Percentiles rank a stretch among this genome's conserved stretches.
Evolutionary conservation across 1,140 invertebrate species (phyloP).

Genomic region (Sminthurides bifidus): DNA sequence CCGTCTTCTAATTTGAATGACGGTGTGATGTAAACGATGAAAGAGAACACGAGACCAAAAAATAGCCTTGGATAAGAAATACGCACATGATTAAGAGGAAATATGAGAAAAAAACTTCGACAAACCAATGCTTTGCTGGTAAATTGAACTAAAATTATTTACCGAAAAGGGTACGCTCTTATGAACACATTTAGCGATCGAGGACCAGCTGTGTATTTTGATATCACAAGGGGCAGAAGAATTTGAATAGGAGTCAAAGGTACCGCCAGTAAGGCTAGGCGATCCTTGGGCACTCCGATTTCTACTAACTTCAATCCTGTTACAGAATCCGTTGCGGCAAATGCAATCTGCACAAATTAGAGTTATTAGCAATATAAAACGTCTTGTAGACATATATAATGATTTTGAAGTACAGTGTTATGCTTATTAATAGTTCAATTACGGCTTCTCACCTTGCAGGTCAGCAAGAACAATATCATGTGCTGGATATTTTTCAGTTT

Average conservation of each 20-base stretch:
- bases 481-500: slow-evolving; percentile 65
- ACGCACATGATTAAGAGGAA: slow-evolving; percentile 11
- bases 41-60: slow-evolving; percentile 70
- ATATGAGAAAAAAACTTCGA: background rate
- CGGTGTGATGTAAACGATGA: slow-evolving; percentile 74
- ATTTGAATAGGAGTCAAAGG: slow-evolving; percentile 92
- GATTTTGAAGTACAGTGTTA: background rate
- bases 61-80: slow-evolving; percentile 42
- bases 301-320: slow-evolving; percentile 91
- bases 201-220: slow-evolving; percentile 76
- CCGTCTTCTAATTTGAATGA: slow-evolving; percentile 47
- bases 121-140: background rate
- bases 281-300: slow-evolving; percentile 88
- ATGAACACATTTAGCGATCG: slow-evolving; percentile 79
- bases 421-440: background rate
- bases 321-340: slow-evolving; percentile 80
- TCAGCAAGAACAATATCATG: slow-evolving; percentile 70
- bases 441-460: slow-evolving; percentile 38
- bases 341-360: slow-evolving; percentile 61
- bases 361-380: background rate
- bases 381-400: background rate
- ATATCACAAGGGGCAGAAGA: slow-evolving; percentile 75
- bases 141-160: slow-evolving; percentile 15
- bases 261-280: slow-evolving; percentile 78
- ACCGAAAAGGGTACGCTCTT: slow-evolving; percentile 76